Evolutionary conservation across 2,888 invertebrate genomes (phyloP).

Genomic region (Aethes cnicana): DNA sequence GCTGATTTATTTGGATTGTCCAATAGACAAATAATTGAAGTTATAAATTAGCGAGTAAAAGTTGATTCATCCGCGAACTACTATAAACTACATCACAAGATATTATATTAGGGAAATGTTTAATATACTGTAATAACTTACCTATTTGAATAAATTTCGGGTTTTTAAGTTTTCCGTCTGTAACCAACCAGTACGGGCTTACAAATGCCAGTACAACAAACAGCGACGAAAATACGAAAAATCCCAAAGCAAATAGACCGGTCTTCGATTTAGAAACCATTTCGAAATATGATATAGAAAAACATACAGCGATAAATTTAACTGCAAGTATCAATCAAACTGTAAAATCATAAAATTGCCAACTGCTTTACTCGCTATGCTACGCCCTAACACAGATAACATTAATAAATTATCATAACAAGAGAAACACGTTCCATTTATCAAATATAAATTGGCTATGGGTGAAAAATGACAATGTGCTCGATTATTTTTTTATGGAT

Average conservation of each 20-base stretch:
- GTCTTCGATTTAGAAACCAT: constrained; percentile 85
- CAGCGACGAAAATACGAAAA: constrained; percentile 85
- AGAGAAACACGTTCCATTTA: too few species aligned
- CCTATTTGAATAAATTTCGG: constrained; percentile 92
- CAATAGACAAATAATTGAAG: constrained; percentile 6
- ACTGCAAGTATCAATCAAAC: constrained; percentile 6
- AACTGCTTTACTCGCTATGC: constrained; percentile 26
- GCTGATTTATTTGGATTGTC: too few species aligned
- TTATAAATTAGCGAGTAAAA: too few species aligned
- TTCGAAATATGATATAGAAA: constrained; percentile 26
- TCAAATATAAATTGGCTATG: too few species aligned
- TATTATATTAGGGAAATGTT: too few species aligned
- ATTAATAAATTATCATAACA: too few species aligned
- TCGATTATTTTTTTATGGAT: too few species aligned
- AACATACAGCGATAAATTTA: neutral
- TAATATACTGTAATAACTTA: constrained; percentile 66
- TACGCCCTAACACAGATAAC: constrained; percentile 2
- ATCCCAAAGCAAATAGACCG: constrained; percentile 84
- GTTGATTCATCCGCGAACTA: too few species aligned
- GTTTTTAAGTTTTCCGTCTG: constrained; percentile 88
- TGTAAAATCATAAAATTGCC: too few species aligned
- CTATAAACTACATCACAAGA: too few species aligned
- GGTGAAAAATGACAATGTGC: too few species aligned
- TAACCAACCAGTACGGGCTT: constrained; percentile 94
- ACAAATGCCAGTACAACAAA: constrained; percentile 91